phyloP scores from a whole-genome alignment of 2,888 invertebrate species.

The Branchinecta sandiegonensis region DNA sequence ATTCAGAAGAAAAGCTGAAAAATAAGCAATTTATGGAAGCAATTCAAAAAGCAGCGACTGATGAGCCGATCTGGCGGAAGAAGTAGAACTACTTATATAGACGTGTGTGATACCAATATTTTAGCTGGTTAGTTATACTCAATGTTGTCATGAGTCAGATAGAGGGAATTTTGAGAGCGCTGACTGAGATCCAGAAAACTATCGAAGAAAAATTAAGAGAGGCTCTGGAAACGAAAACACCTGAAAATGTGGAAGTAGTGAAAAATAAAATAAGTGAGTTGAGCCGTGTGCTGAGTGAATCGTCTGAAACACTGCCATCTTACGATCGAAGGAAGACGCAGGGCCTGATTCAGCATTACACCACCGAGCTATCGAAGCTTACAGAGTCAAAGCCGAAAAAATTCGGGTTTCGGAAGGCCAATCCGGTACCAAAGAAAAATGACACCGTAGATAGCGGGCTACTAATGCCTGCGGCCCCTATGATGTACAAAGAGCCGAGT shows the following conservation, averaged over 20 bases:
- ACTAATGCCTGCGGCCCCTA: neutral
- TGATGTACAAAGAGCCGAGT: neutral
- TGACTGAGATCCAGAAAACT: neutral
- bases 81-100: neutral
- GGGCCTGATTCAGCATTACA: neutral
- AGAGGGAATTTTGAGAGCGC: neutral
- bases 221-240: neutral
- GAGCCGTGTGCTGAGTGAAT: neutral
- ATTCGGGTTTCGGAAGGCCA: neutral
- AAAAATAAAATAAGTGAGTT: neutral
- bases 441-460: neutral
- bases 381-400: neutral
- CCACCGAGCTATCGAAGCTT: neutral
- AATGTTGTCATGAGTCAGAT: neutral
- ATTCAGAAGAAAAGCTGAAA: conserved; percentile 3
- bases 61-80: conserved; percentile 3
- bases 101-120: no score
- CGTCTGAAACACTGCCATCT: neutral
- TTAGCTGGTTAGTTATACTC: neutral
- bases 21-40: conserved; percentile 6
- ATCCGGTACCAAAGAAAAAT: neutral
- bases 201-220: neutral
- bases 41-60: neutral
- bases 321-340: neutral
- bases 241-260: neutral